Evolutionary conservation across 2,888 invertebrate species (phyloP).

Genomic region (Bedellia somnulentella): DNA sequence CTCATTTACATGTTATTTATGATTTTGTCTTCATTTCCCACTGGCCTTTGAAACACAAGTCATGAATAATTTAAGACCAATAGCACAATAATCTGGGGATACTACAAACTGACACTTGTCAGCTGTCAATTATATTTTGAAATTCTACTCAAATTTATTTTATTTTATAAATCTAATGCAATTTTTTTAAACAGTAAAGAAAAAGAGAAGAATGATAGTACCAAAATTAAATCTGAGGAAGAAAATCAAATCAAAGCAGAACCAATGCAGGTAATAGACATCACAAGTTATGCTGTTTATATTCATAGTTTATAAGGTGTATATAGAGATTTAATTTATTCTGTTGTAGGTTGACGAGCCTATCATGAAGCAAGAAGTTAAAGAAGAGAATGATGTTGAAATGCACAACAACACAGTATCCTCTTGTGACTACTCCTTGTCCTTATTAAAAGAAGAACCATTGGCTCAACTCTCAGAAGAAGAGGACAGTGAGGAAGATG

Average conservation of each 20-base stretch:
- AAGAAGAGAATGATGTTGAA: constrained; percentile 44
- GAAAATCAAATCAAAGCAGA: constrained; percentile 40
- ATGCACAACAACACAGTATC: constrained; percentile 66
- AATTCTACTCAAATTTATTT: too few relatives aligned
- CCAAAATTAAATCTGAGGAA: constrained; percentile 30
- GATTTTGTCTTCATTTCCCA: constrained; percentile 12
- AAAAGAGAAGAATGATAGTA: constrained; percentile 28
- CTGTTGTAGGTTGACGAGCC: constrained; percentile 29
- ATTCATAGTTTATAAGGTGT: too few relatives aligned
- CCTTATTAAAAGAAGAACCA: constrained; percentile 66
- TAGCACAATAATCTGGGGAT: too few relatives aligned
- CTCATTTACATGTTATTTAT: too few relatives aligned
- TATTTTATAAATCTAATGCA: not conserved
- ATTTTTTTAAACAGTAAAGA: constrained; percentile 20
- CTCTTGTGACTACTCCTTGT: constrained; percentile 72
- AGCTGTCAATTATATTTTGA: too few relatives aligned
- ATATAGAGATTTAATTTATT: too few relatives aligned
- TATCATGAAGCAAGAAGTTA: constrained; percentile 38
- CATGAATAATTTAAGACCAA: too few relatives aligned
- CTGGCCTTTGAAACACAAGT: too few relatives aligned
- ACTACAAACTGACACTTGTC: too few relatives aligned
- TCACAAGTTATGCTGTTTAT: too few relatives aligned
- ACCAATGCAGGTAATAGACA: constrained; percentile 30
- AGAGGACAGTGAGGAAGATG: constrained; percentile 72
- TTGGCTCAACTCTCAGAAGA: constrained; percentile 39